phyloP scores from a whole-genome alignment of 2,888 invertebrate species.

The Rhaphigaster nebulosa region DNA sequence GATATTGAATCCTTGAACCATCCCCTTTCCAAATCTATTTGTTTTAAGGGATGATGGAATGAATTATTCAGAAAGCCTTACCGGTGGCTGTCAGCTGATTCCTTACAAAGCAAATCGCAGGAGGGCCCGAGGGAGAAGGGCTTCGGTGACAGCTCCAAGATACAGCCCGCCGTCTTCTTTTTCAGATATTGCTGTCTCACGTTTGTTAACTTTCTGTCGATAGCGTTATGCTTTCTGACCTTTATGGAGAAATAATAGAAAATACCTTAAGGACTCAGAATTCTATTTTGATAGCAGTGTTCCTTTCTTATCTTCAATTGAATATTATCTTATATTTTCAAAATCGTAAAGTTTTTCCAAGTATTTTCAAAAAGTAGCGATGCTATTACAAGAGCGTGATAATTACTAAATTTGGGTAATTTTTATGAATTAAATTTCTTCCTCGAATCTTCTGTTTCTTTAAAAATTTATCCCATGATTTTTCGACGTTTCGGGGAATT shows the following conservation, averaged over 20 bases:
- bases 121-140: neutral
- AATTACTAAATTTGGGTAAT: too few species aligned
- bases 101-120: constrained; percentile 32
- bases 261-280: neutral
- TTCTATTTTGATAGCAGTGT: neutral
- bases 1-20: neutral
- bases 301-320: neutral
- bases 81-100: constrained; percentile 17
- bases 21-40: neutral
- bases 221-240: neutral
- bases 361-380: too few species aligned
- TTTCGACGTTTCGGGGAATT: too few species aligned
- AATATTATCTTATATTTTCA: neutral
- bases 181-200: neutral
- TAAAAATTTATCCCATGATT: too few species aligned
- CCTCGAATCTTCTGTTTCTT: too few species aligned
- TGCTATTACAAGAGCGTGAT: too few species aligned
- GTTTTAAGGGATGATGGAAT: constrained; percentile 11
- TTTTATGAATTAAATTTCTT: too few species aligned
- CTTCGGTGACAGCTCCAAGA: neutral
- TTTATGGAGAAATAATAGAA: neutral
- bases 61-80: constrained; percentile 34
- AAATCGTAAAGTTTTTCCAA: too few species aligned
- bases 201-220: constrained; percentile 30
- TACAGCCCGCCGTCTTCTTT: neutral